Conservation (phyloP, 2,113 vertebrate species). For the Peromyscus maniculatus region DNA sequence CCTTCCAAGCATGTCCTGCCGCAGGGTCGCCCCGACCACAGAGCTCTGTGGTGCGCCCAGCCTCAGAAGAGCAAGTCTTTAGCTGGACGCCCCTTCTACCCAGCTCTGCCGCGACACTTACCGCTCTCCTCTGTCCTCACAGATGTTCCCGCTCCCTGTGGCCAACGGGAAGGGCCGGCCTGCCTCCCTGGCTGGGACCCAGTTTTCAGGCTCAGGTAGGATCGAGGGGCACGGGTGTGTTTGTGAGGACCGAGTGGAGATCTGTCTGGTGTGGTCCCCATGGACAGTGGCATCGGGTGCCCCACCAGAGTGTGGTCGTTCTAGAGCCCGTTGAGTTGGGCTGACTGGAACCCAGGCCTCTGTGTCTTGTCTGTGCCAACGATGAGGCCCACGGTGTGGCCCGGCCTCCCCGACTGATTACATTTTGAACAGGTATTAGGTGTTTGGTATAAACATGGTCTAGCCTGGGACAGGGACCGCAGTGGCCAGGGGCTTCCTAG, state of each 20-base stretch:
- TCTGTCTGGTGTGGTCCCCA: neutral
- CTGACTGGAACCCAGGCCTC: neutral
- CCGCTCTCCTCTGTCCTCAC: conserved; percentile 69
- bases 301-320: neutral
- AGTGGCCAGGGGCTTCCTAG: neutral
- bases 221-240: conserved; percentile 82
- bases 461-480: rapidly evolving
- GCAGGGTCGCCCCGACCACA: neutral
- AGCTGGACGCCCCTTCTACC: neutral
- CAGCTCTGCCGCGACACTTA: neutral
- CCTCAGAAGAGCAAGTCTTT: neutral
- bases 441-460: rapidly evolving
- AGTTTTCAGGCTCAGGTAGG: conserved; percentile 96
- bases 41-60: neutral
- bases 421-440: rapidly evolving
- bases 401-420: too few relatives aligned
- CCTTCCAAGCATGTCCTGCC: neutral
- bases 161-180: conserved; percentile 98
- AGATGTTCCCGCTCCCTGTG: conserved; percentile 99
- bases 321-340: neutral
- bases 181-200: conserved; percentile 94
- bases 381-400: neutral
- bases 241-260: too few relatives aligned
- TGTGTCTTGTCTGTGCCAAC: neutral
- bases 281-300: neutral